Evolutionary conservation across 2,113 vertebrate species (phyloP).

Genomic region (Falcunculus frontatus): DNA sequence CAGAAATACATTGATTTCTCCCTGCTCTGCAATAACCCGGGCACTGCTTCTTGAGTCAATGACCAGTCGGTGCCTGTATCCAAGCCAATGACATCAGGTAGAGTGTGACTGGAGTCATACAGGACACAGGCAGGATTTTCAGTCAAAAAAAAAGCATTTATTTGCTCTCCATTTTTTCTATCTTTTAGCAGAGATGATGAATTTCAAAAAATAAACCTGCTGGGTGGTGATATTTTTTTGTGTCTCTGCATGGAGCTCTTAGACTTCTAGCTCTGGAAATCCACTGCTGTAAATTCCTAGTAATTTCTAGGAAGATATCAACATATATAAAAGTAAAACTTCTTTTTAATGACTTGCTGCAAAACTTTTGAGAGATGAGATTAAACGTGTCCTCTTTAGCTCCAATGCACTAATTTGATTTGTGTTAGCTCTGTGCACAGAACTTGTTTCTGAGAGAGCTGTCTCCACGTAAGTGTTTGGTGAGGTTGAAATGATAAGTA

Average conservation of each 20-base stretch:
- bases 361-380: background rate
- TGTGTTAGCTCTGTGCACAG: background rate
- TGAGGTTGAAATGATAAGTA: constrained; percentile 41
- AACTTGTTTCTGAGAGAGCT: background rate
- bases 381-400: constrained; percentile 37
- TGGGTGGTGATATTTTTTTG: background rate
- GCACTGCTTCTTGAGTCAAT: background rate
- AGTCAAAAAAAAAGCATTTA: background rate
- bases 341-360: background rate
- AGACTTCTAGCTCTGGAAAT: background rate
- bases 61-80: background rate
- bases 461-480: background rate
- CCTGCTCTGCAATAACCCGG: background rate
- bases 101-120: background rate
- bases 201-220: rapidly evolving
- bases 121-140: background rate
- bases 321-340: background rate
- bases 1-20: background rate
- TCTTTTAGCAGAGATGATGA: background rate
- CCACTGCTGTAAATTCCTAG: background rate
- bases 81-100: background rate
- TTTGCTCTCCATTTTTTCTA: background rate
- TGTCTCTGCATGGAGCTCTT: background rate
- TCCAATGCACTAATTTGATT: constrained; percentile 55
- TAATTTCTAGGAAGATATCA: background rate